Conservation (phyloP, 2,888 invertebrate genomes). For the Mesochorus sp. region DNA sequence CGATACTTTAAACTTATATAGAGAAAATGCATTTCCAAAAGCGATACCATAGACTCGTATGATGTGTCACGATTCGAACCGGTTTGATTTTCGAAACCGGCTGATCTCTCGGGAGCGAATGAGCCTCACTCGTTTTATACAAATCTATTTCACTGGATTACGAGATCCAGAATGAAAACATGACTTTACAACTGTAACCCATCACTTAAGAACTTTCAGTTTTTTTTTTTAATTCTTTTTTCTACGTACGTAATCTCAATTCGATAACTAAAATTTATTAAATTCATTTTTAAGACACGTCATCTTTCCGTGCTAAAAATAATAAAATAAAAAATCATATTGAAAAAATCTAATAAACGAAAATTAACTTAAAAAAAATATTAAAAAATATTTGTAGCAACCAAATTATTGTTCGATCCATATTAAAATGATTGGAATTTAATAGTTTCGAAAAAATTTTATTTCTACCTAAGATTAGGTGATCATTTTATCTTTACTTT, state of each 20-base stretch:
- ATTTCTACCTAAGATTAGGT: not conserved
- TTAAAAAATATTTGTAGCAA: not conserved
- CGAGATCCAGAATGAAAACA: not conserved
- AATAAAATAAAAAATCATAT: too few relatives aligned
- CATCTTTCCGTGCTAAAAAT: too few relatives aligned
- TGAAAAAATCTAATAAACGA: too few relatives aligned
- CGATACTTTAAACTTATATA: not conserved
- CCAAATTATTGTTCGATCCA: too few relatives aligned
- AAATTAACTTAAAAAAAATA: not conserved
- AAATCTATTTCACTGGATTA: constrained; percentile 24
- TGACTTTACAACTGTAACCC: constrained; percentile 2
- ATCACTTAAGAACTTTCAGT: not conserved
- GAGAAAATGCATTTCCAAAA: constrained; percentile 44
- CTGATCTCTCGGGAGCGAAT: not conserved
- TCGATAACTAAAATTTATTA: too few relatives aligned
- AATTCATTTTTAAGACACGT: too few relatives aligned
- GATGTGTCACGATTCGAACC: constrained; percentile 28
- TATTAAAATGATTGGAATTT: too few relatives aligned
- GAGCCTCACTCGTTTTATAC: not conserved
- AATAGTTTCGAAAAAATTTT: not conserved
- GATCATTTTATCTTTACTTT: not conserved
- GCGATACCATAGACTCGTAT: constrained; percentile 42
- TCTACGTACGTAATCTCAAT: too few relatives aligned
- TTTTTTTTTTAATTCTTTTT: not conserved
- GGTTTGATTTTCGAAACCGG: constrained; percentile 43